Base-by-base conservation (phyloP, 1,140 invertebrate species). In the Hetaerina americana region DNA sequence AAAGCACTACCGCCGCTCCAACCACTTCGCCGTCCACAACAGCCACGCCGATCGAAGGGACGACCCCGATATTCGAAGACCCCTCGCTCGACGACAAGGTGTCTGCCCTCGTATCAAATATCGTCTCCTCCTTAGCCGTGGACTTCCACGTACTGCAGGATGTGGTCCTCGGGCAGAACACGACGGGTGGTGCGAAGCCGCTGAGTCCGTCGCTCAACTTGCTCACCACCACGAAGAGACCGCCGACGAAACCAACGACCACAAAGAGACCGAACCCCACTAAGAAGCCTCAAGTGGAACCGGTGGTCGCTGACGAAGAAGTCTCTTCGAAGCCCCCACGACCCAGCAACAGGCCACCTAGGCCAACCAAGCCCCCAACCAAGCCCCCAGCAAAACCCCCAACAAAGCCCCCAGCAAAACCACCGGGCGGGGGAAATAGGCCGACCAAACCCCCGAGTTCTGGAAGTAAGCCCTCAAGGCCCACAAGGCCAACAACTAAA, bases 111-210 rank as follows among this genome's bases (percentile, higher is more conserved):
- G 91, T 94, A 0, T 88, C 90, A 76, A 92, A 92, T 78, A 90
- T 93, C 22, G 90, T 93, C 8, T 86, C 91, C 73, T 92, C 90
- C 24, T 80, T 94, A 0, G 89, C 92, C 79, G 90, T 87, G 18
- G 92, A 92, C 26, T 93, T 94, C 77, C 86, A 91, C 73, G 89
- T 90, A 69, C 77, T 93, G 15, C 89, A 91, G 73, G 90, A 92
- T 73, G 87, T 70, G 22, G 27, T 93, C 66, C 87, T 93, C 5
- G 85, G 88, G 75, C 67, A 77, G 66, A 66, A 72, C 26, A 69
- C 27, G 1, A 68, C 67, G 1, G 25, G 1, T 1, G 27, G 27
- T 10, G 67, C 24, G 25, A 57, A n/a, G 40, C 40, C 40, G 22
- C 15, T 57, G 15, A 57, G 10, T 18, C 40, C 40, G 3, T n/a